Percentiles rank a stretch among this genome's conserved stretches.
These are phyloP conservation scores for Meles meles DNA, from an alignment of 2,113 vertebrate species.

Conservation along the genomic window DNA sequence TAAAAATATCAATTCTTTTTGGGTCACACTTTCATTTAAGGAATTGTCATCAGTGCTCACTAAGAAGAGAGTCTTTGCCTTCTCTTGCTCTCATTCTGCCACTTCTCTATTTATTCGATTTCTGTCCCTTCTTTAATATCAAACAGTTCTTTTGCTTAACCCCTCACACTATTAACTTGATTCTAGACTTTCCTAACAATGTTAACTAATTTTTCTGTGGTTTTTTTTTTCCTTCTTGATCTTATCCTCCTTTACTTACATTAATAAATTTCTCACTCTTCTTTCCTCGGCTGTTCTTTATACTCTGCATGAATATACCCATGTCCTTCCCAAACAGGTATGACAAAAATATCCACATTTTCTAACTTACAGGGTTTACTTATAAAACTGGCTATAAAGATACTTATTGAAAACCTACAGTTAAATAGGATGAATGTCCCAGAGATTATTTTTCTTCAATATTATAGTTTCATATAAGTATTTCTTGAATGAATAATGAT, in stretches of 20 bases:
- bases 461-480: background rate
- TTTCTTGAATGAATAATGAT: background rate
- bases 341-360: background rate
- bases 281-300: background rate
- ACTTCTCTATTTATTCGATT: conserved; percentile 12
- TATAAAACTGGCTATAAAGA: background rate
- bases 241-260: background rate
- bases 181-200: background rate
- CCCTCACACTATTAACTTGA: background rate
- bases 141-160: background rate
- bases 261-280: background rate
- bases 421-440: background rate
- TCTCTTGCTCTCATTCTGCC: conserved; percentile 48
- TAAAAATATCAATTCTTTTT: conserved; percentile 59
- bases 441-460: background rate
- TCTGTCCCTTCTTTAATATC: conserved; percentile 21
- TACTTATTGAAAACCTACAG: background rate
- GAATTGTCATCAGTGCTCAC: conserved; percentile 8
- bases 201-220: background rate
- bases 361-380: background rate
- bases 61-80: background rate
- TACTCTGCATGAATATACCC: background rate
- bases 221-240: background rate
- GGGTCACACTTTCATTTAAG: conserved; percentile 57
- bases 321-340: background rate